Evolutionary conservation across 2,888 invertebrate species (phyloP), one percentile per base, ranked within the genome.

Genomic region (Andricus quercusramuli): DNA sequence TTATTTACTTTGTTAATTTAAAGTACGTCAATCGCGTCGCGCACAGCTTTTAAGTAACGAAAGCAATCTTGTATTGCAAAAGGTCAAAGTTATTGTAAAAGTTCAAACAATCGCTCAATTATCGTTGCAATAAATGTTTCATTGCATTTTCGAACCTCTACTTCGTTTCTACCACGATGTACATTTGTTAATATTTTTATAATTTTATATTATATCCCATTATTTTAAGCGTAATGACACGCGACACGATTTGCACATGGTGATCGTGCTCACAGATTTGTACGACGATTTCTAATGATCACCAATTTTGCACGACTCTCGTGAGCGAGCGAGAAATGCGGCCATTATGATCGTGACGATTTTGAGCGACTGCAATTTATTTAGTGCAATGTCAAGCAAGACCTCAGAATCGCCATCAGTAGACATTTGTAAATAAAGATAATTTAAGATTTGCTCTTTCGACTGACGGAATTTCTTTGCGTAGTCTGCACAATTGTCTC

Each of bases 141-240:
- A n/a, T 56, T 74, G 70, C n/a, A 32, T 70, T 62, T 74, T 74
- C 32, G 51, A 74, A 70, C 47, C 70, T 29, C 32, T 56, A 74
- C 29, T 74, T 74, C 51, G 56, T 74, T 74, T 74, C 32, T 74
- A 56, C 56, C 74, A 56, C 51, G 32, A 74, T 74, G 91, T 92
- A 92, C 86, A 92, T 90, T 92, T 92, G 91, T 92, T 92, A 87
- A 91, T 92, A 92, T 87, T 88, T 91, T 91, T 89, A 88, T 91
- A 87, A 88, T 88, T 90, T 90, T 87, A 84, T 83, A 84, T 87
- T 83, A 84, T 87, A 89, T 85, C 68, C 29, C 56, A 74, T 74
- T 74, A 74, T 56, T 74, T 74, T 74, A 74, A 70, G 70, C 51
- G 74, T 74, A 56, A 56, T 74, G 74, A 74, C 51, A 74, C 56